Evolutionary conservation across 2,797 vertebrate species (phyloP).

Genomic region (Dendrocincla tyrannina): DNA sequence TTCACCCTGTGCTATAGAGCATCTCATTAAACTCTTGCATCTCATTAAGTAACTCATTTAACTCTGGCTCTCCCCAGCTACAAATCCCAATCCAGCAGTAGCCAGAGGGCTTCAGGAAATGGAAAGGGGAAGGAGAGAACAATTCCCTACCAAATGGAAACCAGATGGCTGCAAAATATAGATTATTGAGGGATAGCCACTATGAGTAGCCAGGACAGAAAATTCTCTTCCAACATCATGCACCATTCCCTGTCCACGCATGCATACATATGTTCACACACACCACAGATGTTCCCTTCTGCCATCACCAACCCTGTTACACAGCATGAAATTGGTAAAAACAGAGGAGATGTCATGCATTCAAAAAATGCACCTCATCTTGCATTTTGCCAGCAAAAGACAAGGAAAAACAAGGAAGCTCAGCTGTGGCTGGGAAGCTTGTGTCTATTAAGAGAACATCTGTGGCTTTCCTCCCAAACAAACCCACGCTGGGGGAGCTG

Average conservation of each 20-base stretch:
- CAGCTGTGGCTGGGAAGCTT: not conserved
- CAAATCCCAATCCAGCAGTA: not conserved
- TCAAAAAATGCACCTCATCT: not conserved
- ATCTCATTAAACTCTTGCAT: not conserved
- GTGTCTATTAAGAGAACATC: not conserved
- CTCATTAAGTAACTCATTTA: not conserved
- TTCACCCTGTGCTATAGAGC: not conserved
- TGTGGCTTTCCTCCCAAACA: not conserved
- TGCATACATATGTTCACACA: not conserved
- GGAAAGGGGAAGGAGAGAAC: not conserved
- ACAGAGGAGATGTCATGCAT: not conserved
- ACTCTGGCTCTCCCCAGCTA: not conserved
- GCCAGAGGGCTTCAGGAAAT: not conserved
- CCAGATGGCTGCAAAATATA: not conserved
- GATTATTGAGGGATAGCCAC: not conserved
- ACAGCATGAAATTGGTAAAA: not conserved
- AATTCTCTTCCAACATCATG: not conserved
- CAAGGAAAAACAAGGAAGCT: not conserved
- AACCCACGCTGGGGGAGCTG: not conserved
- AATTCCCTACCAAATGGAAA: not conserved
- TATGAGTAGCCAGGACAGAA: not conserved
- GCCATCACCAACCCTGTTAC: not conserved
- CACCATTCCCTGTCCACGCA: not conserved
- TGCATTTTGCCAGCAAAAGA: not conserved
- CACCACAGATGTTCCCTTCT: not conserved